Evolutionary conservation across 2,797 vertebrate species (phyloP), one percentile per base, ranked within the genome.

Genomic region (Catostomus latipinnis): DNA sequence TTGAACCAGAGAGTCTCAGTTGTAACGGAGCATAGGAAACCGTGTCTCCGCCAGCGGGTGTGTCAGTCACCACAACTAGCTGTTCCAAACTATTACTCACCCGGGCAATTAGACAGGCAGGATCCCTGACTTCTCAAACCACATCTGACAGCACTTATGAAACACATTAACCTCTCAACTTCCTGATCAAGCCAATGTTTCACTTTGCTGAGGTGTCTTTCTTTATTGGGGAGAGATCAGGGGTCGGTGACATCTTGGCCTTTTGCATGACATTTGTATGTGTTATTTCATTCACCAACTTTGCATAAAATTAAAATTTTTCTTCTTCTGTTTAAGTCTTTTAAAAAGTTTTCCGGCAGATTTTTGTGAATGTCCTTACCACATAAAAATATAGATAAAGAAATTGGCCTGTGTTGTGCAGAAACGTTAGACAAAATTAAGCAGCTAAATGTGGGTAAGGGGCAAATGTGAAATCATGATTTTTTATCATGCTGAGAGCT

Each of bases 1-100:
- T 49, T 69, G 65, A 69, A 50, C 54, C 12, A 46, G 18, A 81
- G 79, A 75, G 72, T 74, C 50, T 75, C 34, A 81, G 70, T 67
- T 48, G 63, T 46, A 50, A 80, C 13, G 6, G 58, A 66, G 49
- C 7, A 56, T 46, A 80, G 63, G 63, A 80, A 80, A 80, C 71
- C 77, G 16, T 50, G 70, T 48, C 66, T 67, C 56, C 34, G 57
- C 65, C 63, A 62, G 71, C 43, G 56, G 14, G 56, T 52, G 62
- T 52, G 34, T 75, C 77, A 65, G 56, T 71, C 77, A 72, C 74
- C 69, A 66, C 57, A 56, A 22, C 12, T 12, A 4, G 57, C 6
- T 13, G 5, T 69, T 74, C 58, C 71, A 62, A 43, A 13, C 60
- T 62, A 74, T 74, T 74, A 74, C 13, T 74, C 58, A 69, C 12